phyloP scores from a whole-genome alignment of 2,797 vertebrate genomes.

The Macropodus opercularis region DNA sequence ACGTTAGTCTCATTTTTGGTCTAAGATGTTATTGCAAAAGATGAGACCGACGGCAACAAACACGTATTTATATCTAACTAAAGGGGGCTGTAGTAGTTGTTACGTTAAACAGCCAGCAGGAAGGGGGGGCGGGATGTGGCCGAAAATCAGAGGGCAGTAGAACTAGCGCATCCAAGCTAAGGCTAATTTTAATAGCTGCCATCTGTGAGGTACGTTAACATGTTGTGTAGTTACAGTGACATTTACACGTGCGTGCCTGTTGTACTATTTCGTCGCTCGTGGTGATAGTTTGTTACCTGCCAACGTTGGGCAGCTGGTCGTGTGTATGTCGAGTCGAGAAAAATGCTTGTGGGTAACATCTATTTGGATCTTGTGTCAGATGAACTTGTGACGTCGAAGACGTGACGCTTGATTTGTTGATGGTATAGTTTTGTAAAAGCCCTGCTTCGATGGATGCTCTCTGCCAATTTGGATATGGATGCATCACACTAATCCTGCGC shows the following conservation, averaged over 20 bases:
- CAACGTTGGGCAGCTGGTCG: neutral
- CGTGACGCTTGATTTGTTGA: too few relatives aligned
- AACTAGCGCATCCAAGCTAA: conserved; percentile 19
- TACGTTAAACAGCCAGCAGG: conserved; percentile 40
- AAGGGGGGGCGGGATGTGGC: conserved; percentile 65
- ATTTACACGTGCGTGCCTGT: neutral
- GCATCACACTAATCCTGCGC: neutral
- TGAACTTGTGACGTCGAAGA: neutral
- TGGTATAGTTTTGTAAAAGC: too few relatives aligned
- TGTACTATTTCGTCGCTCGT: neutral
- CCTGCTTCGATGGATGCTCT: too few relatives aligned
- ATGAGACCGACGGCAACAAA: too few relatives aligned
- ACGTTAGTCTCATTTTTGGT: neutral
- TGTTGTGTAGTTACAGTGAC: neutral
- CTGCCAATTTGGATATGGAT: too few relatives aligned
- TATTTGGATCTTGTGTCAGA: neutral
- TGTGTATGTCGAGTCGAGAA: neutral
- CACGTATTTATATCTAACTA: too few relatives aligned
- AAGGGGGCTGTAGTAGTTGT: neutral
- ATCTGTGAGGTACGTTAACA: neutral
- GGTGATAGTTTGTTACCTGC: neutral
- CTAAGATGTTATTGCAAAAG: too few relatives aligned
- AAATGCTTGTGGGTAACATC: neutral
- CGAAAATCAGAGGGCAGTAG: conserved; percentile 25
- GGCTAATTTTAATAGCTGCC: neutral